Base-by-base conservation (phyloP, 2,797 vertebrate species). In the Tragelaphus eurycerus region DNA sequence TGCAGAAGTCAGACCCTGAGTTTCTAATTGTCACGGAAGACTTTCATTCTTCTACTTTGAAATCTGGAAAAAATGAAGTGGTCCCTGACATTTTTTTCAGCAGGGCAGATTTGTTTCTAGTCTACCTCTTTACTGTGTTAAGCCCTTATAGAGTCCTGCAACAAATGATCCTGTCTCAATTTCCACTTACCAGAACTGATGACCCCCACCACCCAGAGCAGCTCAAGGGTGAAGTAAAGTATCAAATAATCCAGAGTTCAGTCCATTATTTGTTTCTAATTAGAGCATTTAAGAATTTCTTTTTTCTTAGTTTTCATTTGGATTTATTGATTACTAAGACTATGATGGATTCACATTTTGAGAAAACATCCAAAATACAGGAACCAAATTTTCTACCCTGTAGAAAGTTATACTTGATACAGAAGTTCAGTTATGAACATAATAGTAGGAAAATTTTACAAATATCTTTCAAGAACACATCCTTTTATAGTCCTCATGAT, bases 261-360 rank as follows among this genome's bases (percentile, higher is more conserved):
- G 14, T 88, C 57, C 21, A 59, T 23, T 71, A 38, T 86, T 50
- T 79, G 34, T 34, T 86, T 86, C 57, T 67, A 81, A 54, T 67
- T 67, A 57, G 9, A 43, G 14, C 8, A 9, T 23, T 91, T 59
- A 17, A 46, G 7, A 78, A 48, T 46, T 78, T 29, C 21, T 74
- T 48, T 78, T 48, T 38, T 50, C 87, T 95, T 86, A 83, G n/a
- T 81, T 96, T 88, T 82, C 89, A 43, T 81, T 95, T 94, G 9
- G 15, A 43, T 97, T 95, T 97, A 95, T 83, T 97, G 62, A 82
- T 96, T 87, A 78, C 9, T 25, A 90, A 38, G 27, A 92, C 59
- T 27, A 46, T 38, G 14, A 67, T 87, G 29, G 86, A 79, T 92
- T 96, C n/a, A 88, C 54, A 89, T 48, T 76, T 9, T 84, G 9